Base-by-base conservation (phyloP, 2,113 vertebrate genomes). In the Tinamus guttatus region DNA sequence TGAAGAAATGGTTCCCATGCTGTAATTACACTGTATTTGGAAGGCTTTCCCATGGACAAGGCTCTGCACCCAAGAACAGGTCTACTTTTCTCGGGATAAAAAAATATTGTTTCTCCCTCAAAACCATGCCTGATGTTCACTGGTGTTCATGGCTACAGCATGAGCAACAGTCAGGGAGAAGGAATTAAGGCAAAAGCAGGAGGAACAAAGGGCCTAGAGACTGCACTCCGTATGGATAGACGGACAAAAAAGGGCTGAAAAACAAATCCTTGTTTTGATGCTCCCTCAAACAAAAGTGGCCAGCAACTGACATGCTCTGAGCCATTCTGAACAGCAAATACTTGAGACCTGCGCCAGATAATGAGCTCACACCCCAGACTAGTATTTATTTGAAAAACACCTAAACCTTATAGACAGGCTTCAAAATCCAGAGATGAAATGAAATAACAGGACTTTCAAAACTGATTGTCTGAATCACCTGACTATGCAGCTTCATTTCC, bases 191-290 rank as follows among this genome's bases (percentile, higher is more conserved):
- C 43, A 81, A 93, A 93, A 93, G 75, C 51, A 84, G 62, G 15
- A 59, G 21, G 59, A 73, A 62, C 85, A 95, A 91, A 81, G 32
- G 74, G 69, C 52, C 73, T 69, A 34, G 52, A 91, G 62, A 87
- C n/a, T 86, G 69, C 4, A 47, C 32, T 94, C 80, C 34, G 51
- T 62, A 40, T 3, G 93, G 34, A 56, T 15, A 91, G 78, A 90
- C 40, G 90, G 38, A 28, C 40, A 30, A 91, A 94, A 89, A 20
- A 82, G 4, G 5, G 30, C 84, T 56, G 69, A 94, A 84, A 56
- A 94, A 79, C 47, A 89, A 69, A 76, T 84, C 74, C 60, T 93
- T 52, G 89, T 81, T 90, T 73, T 92, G 77, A 43, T 52, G 25
- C 28, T 90, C 73, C 14, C 13, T 43, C 56, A 52, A 65, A 84